Base-by-base conservation (phyloP, 2,797 vertebrate species). In the Distichodus sexfasciatus region DNA sequence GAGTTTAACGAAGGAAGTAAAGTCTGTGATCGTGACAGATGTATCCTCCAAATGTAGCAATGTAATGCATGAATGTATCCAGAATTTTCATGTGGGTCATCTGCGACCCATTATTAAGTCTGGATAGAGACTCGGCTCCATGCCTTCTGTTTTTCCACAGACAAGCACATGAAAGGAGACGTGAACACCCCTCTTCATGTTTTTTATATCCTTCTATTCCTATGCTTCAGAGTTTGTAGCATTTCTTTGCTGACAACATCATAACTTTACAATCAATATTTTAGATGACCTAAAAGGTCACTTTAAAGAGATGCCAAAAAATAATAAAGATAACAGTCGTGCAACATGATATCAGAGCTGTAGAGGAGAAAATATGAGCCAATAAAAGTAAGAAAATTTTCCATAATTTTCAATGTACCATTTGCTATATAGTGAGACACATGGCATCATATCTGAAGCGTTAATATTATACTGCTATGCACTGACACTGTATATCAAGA, bases 1-100 rank as follows among this genome's bases (percentile, higher is more conserved):
- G 70, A 77, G 70, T 81, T 86, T 84, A 77, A 71, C 59, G 70
- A 76, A 63, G 41, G 83, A 72, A 83, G 61, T 43, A 78, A 66
- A 47, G 15, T 40, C n/a, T 48, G 50, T 66, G 71, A 58, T 31
- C 63, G 59, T 63, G 41, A 61, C 9, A 7, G 44, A 15, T 12
- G 24, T 31, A 67, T 48, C 38, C 75, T 74, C 76, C 69, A 79
- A 78, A 81, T 70, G 36, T 47, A 47, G 63, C 29, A 41, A 12
- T 67, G 80, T 54, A 84, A 79, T 79, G 41, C 78, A 33, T 76
- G 33, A 70, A 78, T 71, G 51, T 62, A 72, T 71, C 64, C 55
- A 70, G 28, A 43, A 61, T 66, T 81, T 78, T 58, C 47, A 69
- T 76, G 66, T 75, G 67, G 70, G 81, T 75, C 63, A 69, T 73